Evolutionary conservation across 2,888 invertebrate genomes (phyloP).

Genomic region (Dyspetes luteomarginatus): DNA sequence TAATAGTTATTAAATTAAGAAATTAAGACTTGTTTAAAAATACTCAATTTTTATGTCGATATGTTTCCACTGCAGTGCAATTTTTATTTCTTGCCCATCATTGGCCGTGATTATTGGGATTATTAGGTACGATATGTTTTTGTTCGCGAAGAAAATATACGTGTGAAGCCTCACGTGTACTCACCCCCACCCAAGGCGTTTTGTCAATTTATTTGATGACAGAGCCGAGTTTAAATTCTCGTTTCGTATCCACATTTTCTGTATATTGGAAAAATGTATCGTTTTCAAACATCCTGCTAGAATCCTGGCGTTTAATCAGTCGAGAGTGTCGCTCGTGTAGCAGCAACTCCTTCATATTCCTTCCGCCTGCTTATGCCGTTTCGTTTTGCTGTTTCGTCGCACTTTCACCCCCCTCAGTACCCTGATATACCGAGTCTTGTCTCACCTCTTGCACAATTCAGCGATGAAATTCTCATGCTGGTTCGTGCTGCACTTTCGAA

Average conservation of each 20-base stretch:
- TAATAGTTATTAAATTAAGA: no score
- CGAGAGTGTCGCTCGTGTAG: slow-evolving; percentile 11
- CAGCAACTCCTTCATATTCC: background rate
- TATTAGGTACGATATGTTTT: no score
- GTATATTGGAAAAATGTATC: slow-evolving; percentile 32
- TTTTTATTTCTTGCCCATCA: no score
- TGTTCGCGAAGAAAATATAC: no score
- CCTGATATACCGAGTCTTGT: background rate
- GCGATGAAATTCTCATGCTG: slow-evolving; percentile 20
- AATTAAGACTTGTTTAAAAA: no score
- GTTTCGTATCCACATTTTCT: slow-evolving; percentile 33
- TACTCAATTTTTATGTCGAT: no score
- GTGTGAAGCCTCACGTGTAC: no score
- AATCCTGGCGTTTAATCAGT: slow-evolving; percentile 53
- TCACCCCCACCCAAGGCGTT: no score
- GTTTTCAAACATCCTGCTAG: slow-evolving; percentile 31
- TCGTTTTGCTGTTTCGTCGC: slow-evolving; percentile 18
- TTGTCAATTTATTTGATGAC: background rate
- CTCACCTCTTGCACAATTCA: background rate
- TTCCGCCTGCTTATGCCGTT: slow-evolving; percentile 2
- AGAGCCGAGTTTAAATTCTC: slow-evolving; percentile 34
- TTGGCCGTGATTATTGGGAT: no score
- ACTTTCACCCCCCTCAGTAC: background rate
- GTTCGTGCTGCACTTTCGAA: slow-evolving; percentile 50
- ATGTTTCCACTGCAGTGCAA: no score